A percentile compares a stretch with the other conserved stretches of the same genome.
Conservation (phyloP, 1,140 invertebrate species). For the Rhyzopertha dominica region DNA sequence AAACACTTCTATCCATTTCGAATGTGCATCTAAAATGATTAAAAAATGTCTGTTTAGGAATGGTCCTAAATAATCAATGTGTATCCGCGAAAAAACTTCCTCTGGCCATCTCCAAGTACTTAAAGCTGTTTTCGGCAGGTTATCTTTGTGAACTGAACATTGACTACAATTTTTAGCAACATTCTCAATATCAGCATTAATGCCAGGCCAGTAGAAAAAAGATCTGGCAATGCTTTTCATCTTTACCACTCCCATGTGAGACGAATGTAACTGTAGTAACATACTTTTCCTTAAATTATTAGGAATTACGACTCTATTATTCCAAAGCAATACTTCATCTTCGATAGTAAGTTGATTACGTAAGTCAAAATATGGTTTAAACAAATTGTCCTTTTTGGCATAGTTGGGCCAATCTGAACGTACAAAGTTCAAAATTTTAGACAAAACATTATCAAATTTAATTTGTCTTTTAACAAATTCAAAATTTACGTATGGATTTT, state of each 20-base stretch:
- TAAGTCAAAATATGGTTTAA: conserved; percentile 4
- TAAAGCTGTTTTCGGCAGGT: conserved; percentile 9
- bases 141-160: conserved; percentile 8
- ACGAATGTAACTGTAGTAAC: conserved; percentile 6
- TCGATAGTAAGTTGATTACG: conserved; percentile 7
- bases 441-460: background rate
- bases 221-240: conserved; percentile 15
- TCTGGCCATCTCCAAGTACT: conserved; percentile 11
- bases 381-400: background rate
- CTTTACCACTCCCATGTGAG: conserved; percentile 14
- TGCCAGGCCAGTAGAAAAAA: conserved; percentile 11
- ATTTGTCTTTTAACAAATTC: background rate
- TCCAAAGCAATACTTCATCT: conserved; percentile 9
- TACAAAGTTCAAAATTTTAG: background rate
- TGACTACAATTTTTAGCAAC: conserved; percentile 7
- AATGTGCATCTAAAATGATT: conserved; percentile 12
- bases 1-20: conserved; percentile 14
- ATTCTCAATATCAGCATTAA: conserved; percentile 13
- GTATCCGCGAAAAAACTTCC: conserved; percentile 7
- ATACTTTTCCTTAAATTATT: conserved; percentile 9
- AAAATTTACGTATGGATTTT: conserved; percentile 6
- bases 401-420: background rate
- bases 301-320: conserved; percentile 9
- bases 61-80: conserved; percentile 14
- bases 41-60: conserved; percentile 14